Base-by-base conservation (phyloP, 2,888 invertebrate genomes). In the Mythimna pallens region DNA sequence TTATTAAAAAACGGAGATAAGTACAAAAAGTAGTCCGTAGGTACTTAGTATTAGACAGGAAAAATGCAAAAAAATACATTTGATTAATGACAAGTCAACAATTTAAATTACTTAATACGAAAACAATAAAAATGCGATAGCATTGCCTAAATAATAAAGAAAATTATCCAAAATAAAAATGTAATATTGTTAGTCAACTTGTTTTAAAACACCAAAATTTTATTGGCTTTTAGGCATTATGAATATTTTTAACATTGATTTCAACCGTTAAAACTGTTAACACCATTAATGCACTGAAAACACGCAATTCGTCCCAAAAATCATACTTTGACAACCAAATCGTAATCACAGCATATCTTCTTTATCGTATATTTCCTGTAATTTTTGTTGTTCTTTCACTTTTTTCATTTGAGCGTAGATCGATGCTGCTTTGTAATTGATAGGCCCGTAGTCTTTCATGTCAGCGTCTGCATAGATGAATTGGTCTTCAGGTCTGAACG, bases 401-500 rank as follows among this genome's bases (percentile, higher is more conserved):
- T 97, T 97, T 92, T 98, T 98, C 96, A 98, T 97, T 87, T 97
- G 97, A 76, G 98, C 98, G 94, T 98, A 97, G 88, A 98, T 97
- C 54, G 98, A 98, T 74, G 98, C 98, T 80, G 98, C 98, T 92
- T 99, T 99, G 96, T 99, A 99, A 96, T 99, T 98, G 92, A 99
- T 98, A 64, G 99, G 99, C 85, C 99, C 99, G 94, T 99, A 99
- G 89, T 98, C 98, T 91, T 98, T 97, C 94, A 98, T 97, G 93
- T 99, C 98, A 88, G 98, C 98, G 93, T 99, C 99, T 78, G 99
- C 99, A 94, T 99, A 99, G 90, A 98, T 98, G 94, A 99, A 97
- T 86, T 94, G 94, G 94, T 99, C 98, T 90, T 98, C 97, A 83
- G 98, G 97, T 94, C 97, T 97, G 96, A 98, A 98, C 83, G 98